Conservation (phyloP, 2,888 invertebrate species). For the Mythimna vitellina region DNA sequence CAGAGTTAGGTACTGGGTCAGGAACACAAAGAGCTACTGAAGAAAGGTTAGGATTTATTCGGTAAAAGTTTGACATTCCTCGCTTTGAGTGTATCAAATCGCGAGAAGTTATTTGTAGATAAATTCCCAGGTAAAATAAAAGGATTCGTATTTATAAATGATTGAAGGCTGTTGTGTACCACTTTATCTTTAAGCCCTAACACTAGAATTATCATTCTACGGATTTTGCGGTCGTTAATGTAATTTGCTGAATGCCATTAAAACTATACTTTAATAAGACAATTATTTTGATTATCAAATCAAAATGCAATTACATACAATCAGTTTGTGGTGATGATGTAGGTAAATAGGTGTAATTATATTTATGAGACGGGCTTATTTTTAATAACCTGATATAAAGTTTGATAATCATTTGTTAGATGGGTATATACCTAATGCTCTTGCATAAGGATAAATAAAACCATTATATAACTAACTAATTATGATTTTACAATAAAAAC, state of each 20-base stretch:
- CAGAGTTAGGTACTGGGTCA: too few relatives aligned
- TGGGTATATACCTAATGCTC: neutral
- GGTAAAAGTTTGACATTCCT: too few relatives aligned
- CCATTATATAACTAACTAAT: neutral
- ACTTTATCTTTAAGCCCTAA: too few relatives aligned
- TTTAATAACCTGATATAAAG: neutral
- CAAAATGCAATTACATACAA: neutral
- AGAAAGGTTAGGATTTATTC: too few relatives aligned
- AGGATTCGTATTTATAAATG: too few relatives aligned
- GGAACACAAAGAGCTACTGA: too few relatives aligned
- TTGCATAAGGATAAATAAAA: neutral
- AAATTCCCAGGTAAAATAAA: too few relatives aligned
- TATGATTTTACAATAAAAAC: neutral
- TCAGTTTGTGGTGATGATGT: neutral
- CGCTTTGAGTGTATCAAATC: too few relatives aligned
- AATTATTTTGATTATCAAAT: conserved; percentile 16
- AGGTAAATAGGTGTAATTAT: neutral
- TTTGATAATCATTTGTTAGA: neutral
- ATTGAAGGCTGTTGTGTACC: too few relatives aligned
- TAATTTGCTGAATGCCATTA: neutral
- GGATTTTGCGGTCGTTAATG: neutral
- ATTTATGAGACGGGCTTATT: neutral
- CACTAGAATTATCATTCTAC: too few relatives aligned
- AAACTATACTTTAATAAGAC: conserved; percentile 5
- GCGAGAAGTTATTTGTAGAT: too few relatives aligned